These are phyloP conservation scores for Batillaria attramentaria DNA, from an alignment of 1,140 invertebrate genomes.

Conservation along the genomic window DNA sequence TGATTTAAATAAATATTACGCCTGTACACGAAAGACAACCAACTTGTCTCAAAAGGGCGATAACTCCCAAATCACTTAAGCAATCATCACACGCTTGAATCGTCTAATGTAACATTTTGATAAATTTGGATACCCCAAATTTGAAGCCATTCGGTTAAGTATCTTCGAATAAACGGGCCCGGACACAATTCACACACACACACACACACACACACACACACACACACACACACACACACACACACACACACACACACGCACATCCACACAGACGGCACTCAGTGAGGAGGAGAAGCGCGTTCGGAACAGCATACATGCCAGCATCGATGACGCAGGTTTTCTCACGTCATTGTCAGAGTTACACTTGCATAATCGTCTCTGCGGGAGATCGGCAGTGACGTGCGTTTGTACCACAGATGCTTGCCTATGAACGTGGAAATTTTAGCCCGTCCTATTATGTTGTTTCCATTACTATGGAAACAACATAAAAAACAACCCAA, in stretches of 20 bases:
- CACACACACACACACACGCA: constrained; percentile 10
- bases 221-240: neutral
- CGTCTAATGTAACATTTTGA: neutral
- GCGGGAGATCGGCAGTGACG: too few species aligned
- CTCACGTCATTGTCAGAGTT: too few species aligned
- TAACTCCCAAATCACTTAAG: neutral
- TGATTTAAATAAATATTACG: too few species aligned
- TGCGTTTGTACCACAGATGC: too few species aligned
- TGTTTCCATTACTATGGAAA: too few species aligned
- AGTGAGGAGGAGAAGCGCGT: neutral
- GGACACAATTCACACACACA: neutral
- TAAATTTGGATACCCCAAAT: neutral
- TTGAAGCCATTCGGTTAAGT: neutral
- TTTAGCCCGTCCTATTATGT: too few species aligned
- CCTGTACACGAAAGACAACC: neutral
- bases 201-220: constrained; percentile 18
- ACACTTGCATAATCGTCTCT: too few species aligned
- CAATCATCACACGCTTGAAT: neutral
- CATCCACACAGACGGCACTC: neutral
- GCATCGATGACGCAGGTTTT: too few species aligned
- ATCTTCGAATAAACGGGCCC: neutral
- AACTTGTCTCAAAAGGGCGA: neutral
- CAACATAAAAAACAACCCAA: too few species aligned
- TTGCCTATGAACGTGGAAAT: too few species aligned
- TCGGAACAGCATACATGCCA: neutral